phyloP scores from a whole-genome alignment of 1,140 invertebrate genomes.

The Anastrepha ludens region DNA sequence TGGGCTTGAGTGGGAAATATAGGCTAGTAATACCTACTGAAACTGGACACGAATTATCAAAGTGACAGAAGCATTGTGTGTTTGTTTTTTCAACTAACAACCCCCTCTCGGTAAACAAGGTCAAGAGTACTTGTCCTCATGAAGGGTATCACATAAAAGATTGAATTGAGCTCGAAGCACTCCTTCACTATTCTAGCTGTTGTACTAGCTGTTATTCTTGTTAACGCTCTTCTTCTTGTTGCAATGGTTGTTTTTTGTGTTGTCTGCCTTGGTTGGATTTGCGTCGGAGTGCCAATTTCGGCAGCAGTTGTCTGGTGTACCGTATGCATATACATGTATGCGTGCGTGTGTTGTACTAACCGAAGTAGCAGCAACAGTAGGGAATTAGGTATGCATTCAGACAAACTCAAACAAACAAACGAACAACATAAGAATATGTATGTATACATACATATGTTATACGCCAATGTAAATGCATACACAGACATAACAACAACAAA shows the following conservation, averaged over 20 bases:
- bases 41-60: no score
- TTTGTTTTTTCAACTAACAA: no score
- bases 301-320: not conserved
- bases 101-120: no score
- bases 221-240: not conserved
- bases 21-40: no score
- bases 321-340: no score
- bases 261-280: not conserved
- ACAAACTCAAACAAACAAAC: not conserved
- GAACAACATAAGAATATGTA: not conserved
- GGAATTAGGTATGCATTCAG: not conserved
- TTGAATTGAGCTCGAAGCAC: not conserved
- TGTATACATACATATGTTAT: not conserved
- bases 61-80: no score
- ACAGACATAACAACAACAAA: not conserved
- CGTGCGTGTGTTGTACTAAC: not conserved
- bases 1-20: no score
- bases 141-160: not conserved
- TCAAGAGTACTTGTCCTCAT: not conserved
- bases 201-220: not conserved
- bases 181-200: not conserved
- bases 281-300: not conserved
- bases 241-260: not conserved
- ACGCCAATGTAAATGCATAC: no score
- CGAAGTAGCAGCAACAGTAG: not conserved